A percentile compares a stretch with the other conserved stretches of the same genome.
phyloP scores from a whole-genome alignment of 1,140 invertebrate species.

The Sycobia sp. region DNA sequence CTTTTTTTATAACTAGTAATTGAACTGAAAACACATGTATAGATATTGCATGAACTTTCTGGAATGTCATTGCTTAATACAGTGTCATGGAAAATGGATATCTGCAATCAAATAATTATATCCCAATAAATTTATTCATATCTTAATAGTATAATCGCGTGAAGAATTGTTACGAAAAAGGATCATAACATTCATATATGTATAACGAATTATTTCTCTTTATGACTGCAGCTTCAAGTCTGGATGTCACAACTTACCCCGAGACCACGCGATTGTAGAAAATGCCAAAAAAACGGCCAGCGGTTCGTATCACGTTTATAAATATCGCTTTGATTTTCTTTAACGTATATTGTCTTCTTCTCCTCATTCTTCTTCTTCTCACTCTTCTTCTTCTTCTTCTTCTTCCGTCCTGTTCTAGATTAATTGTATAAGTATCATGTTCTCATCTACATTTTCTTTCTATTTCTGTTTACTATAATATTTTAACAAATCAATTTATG shows the following conservation, averaged over 20 bases:
- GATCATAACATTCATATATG: not conserved
- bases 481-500: not conserved
- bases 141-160: not conserved
- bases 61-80: too few species aligned
- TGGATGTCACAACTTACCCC: slow-evolving; percentile 58
- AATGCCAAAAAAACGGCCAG: slow-evolving; percentile 60
- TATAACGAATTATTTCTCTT: slow-evolving; percentile 44
- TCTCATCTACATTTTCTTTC: slow-evolving; percentile 5
- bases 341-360: slow-evolving; percentile 1
- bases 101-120: too few species aligned
- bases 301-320: slow-evolving; percentile 55
- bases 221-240: slow-evolving; percentile 57
- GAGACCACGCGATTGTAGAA: slow-evolving; percentile 58
- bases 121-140: too few species aligned
- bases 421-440: not conserved
- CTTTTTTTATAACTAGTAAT: too few species aligned
- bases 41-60: too few species aligned
- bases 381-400: not conserved
- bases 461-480: slow-evolving; percentile 3
- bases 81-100: too few species aligned
- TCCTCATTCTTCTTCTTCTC: not conserved
- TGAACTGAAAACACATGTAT: too few species aligned
- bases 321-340: slow-evolving; percentile 19
- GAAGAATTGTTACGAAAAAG: not conserved
- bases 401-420: slow-evolving; percentile 9